A percentile compares a stretch with the other conserved stretches of the same genome.
Conservation (phyloP, 2,888 invertebrate species). For the Nasonovia ribisnigri region DNA sequence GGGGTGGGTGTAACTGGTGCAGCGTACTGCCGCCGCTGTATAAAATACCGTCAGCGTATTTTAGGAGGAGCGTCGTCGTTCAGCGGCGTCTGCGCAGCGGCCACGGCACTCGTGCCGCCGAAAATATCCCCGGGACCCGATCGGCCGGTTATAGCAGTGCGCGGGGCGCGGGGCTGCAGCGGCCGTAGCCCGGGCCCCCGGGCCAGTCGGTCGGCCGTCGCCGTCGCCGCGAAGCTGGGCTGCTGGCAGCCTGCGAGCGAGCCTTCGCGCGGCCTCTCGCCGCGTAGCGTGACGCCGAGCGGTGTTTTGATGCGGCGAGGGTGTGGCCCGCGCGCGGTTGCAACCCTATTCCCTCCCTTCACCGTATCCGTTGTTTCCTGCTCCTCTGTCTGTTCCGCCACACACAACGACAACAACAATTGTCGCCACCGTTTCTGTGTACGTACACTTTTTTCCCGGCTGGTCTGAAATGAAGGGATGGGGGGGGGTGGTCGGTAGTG, state of each 20-base stretch:
- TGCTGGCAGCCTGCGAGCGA: slow-evolving; percentile 16
- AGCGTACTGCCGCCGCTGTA: slow-evolving; percentile 31
- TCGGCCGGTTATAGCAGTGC: background rate
- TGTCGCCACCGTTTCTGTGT: slow-evolving; percentile 18
- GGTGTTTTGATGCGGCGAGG: background rate
- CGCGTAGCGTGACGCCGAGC: slow-evolving; percentile 23
- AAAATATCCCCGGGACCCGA: slow-evolving; percentile 57
- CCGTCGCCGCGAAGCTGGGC: slow-evolving; percentile 29
- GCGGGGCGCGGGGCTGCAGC: slow-evolving; percentile 8
- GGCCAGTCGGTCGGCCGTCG: slow-evolving; percentile 27
- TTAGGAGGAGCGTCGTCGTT: slow-evolving; percentile 49
- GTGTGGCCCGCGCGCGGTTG: slow-evolving; percentile 6
- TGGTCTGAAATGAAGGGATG: background rate
- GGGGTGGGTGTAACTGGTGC: slow-evolving; percentile 54
- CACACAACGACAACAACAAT: slow-evolving; percentile 48
- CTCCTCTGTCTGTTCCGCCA: background rate
- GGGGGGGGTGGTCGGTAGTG: background rate
- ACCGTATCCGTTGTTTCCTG: background rate
- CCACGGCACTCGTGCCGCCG: slow-evolving; percentile 32
- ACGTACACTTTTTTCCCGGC: slow-evolving; percentile 27
- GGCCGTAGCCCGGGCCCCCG: slow-evolving; percentile 47
- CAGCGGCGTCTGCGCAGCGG: slow-evolving; percentile 29
- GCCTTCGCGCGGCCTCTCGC: slow-evolving; percentile 4
- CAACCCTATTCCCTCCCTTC: background rate
- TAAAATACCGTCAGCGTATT: slow-evolving; percentile 30